Base-by-base conservation (phyloP, 2,797 vertebrate species). In the Schizopygopsis pylzovi region DNA sequence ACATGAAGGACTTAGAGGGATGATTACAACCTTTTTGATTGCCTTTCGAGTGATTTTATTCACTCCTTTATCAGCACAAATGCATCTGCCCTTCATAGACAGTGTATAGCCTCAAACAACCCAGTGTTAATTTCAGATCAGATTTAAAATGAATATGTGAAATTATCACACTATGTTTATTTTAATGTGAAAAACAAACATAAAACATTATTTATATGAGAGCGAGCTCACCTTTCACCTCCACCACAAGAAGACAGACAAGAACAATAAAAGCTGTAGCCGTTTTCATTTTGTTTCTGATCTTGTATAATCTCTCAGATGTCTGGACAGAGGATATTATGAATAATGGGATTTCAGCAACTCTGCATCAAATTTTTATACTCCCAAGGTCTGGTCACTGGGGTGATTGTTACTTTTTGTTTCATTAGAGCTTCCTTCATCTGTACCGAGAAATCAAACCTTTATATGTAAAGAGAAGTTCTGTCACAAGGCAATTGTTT, bases 211-310 rank as follows among this genome's bases (percentile, higher is more conserved):
- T 82, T 77, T 67, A 22, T 78, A 22, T 65, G 2, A 43, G 6
- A 4, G 18, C 0, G 5, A 39, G 22, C 79, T 9, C 84, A 88
- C 82, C 67, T 82, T 79, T 75, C 54, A 85, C 79, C 49, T 65
- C 20, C 12, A 65, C 61, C 15, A 79, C 15, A 59, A 89, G 33
- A 28, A 79, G 8, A 63, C 75, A 82, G n/a, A 72, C 37, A n/a
- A 83, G 16, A 37, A 75, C 59, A 52, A 81, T 12, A n/a, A 82
- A 61, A 63, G 67, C 78, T 49, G 49, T 41, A 59, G 47, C 33
- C 6, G 25, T 45, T 71, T 83, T 87, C 81, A 84, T 83, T 63
- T 81, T 88, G 25, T 45, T 54, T 33, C 18, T 28, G 22, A 39
- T 67, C 12, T 39, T 59, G 41, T 28, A 11, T 33, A 10, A 33